These are phyloP conservation scores for Physella acuta DNA, from an alignment of 1,140 invertebrate species.

Conservation along the genomic window DNA sequence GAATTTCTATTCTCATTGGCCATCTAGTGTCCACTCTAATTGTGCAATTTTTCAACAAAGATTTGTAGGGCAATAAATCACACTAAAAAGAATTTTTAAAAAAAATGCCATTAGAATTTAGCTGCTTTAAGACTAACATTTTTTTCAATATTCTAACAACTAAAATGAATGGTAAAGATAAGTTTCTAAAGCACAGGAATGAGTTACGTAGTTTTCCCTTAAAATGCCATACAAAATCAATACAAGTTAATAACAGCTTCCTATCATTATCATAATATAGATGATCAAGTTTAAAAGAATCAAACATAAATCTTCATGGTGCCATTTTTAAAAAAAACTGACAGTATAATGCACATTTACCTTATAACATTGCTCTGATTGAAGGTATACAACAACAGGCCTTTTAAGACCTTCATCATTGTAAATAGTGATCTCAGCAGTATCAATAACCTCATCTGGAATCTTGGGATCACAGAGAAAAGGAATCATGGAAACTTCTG, in stretches of 20 bases:
- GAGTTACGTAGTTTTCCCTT: no score
- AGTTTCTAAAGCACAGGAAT: no score
- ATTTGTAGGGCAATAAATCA: constrained; percentile 23
- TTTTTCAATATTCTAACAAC: neutral
- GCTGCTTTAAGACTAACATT: neutral
- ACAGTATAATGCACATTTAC: no score
- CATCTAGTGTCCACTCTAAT: constrained; percentile 38
- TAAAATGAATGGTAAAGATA: no score
- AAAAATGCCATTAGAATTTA: neutral
- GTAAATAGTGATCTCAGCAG: constrained; percentile 30
- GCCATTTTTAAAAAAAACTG: no score
- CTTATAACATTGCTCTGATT: constrained; percentile 36
- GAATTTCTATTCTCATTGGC: constrained; percentile 32
- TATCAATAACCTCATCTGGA: constrained; percentile 35
- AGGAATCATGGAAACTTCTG: constrained; percentile 10
- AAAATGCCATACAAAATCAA: no score
- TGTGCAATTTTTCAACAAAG: constrained; percentile 27
- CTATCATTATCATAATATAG: no score
- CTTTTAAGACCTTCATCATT: constrained; percentile 14
- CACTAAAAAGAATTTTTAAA: constrained; percentile 31
- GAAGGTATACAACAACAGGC: constrained; percentile 23
- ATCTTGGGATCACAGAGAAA: neutral
- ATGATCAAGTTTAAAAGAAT: no score
- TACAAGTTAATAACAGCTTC: no score
- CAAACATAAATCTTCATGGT: no score